Percentiles rank a stretch among this genome's conserved stretches.
phyloP scores from a whole-genome alignment of 2,888 invertebrate genomes.

The Hydrotaea cyrtoneurina region DNA sequence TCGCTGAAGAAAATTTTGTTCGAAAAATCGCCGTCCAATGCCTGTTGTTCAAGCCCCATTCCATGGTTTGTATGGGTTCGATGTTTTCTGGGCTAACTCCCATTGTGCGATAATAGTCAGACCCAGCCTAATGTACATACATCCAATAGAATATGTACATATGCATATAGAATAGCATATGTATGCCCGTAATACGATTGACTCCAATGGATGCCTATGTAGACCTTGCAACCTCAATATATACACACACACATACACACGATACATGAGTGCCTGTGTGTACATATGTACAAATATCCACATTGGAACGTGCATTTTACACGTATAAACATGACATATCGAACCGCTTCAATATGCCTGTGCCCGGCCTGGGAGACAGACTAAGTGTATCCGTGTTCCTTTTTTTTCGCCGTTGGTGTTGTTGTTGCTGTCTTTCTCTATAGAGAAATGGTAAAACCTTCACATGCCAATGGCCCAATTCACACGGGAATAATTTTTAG shows the following conservation, averaged over 20 bases:
- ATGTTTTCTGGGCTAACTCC: no score
- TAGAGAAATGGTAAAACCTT: slow-evolving; percentile 51
- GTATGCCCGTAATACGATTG: slow-evolving; percentile 6
- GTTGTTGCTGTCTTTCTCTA: neutral
- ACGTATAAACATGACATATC: slow-evolving; percentile 59
- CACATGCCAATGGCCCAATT: no score
- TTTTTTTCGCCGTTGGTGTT: neutral
- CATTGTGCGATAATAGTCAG: no score
- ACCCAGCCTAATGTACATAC: neutral
- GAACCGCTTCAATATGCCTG: slow-evolving; percentile 55
- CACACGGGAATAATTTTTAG: no score
- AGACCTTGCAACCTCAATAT: slow-evolving; percentile 51
- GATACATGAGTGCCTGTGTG: neutral
- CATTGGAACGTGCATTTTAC: slow-evolving; percentile 51
- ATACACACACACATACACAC: neutral
- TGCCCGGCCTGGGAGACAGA: neutral
- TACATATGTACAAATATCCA: slow-evolving; percentile 7
- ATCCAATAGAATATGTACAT: slow-evolving; percentile 2
- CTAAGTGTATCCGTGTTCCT: slow-evolving; percentile 21
- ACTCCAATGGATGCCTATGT: slow-evolving; percentile 26
- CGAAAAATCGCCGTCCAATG: no score
- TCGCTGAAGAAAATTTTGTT: no score
- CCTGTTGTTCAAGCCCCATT: no score
- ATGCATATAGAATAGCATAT: slow-evolving; percentile 12
- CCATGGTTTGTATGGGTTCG: no score